These are phyloP conservation scores for Phorcus lineatus DNA, from an alignment of 2,888 invertebrate genomes.

Conservation along the genomic window DNA sequence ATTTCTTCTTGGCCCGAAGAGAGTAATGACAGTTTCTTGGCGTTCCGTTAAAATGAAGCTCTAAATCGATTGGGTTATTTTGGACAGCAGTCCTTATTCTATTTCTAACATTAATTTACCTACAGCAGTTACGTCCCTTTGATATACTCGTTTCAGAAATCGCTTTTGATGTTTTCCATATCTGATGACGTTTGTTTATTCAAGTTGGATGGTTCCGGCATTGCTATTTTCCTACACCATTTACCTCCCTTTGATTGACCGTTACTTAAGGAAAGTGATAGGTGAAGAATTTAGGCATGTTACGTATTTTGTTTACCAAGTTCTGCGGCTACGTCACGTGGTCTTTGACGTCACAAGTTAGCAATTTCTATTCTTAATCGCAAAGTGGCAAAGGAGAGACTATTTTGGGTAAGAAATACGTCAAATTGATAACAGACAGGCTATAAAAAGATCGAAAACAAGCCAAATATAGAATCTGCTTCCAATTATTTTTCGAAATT, in stretches of 20 bases:
- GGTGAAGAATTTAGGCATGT: neutral
- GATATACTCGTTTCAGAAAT: neutral
- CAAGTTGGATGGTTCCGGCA: neutral
- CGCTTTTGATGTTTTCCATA: neutral
- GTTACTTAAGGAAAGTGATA: neutral
- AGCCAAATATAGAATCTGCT: neutral
- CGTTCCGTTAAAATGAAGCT: neutral
- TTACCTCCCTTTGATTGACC: neutral
- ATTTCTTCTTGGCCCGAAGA: neutral
- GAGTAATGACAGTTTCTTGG: neutral
- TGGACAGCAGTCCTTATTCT: neutral
- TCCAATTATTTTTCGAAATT: neutral
- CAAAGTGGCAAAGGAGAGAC: neutral
- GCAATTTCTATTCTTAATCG: neutral
- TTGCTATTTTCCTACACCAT: neutral
- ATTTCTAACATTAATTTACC: neutral
- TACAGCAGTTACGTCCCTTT: neutral
- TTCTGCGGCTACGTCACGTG: neutral
- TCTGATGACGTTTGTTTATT: neutral
- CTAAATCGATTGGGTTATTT: constrained; percentile 10
- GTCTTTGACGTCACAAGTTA: neutral
- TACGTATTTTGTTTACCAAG: constrained; percentile 3
- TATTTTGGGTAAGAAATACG: neutral
- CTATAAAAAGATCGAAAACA: constrained; percentile 15
- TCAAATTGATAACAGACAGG: constrained; percentile 6